phyloP scores from a whole-genome alignment of 2,888 invertebrate species.

The Eupithecia inturbata region DNA sequence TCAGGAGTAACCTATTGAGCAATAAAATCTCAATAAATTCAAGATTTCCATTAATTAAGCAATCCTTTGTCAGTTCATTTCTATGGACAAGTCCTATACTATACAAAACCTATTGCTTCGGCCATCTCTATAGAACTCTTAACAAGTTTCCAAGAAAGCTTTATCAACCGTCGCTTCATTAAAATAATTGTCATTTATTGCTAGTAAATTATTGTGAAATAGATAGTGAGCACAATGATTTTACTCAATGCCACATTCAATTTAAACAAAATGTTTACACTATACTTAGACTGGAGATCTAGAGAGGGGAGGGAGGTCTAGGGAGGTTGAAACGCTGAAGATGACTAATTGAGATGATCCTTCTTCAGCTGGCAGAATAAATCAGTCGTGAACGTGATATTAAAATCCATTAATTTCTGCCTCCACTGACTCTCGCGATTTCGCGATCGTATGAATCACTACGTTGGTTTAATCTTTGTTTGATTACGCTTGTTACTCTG shows the following conservation, averaged over 20 bases:
- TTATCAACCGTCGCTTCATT: not conserved
- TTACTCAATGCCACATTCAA: conserved; percentile 14
- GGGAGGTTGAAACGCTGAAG: not conserved
- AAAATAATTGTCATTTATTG: conserved; percentile 12
- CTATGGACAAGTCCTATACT: not conserved
- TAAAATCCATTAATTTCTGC: conserved; percentile 25
- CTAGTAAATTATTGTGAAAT: not conserved
- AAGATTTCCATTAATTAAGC: conserved; percentile 25
- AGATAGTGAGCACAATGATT: conserved; percentile 10
- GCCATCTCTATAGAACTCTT: not conserved
- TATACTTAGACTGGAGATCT: not conserved
- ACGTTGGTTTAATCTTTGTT: conserved; percentile 60
- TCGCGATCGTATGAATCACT: conserved; percentile 54
- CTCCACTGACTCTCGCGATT: conserved; percentile 11
- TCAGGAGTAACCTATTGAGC: conserved; percentile 24
- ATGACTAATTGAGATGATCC: not conserved
- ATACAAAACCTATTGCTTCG: not conserved
- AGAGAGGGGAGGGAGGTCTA: no score
- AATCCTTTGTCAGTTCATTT: conserved; percentile 10
- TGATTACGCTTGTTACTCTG: conserved; percentile 58
- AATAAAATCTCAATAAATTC: conserved; percentile 33
- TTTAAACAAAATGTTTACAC: not conserved
- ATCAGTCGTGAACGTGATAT: conserved; percentile 10
- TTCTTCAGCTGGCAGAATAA: conserved; percentile 8
- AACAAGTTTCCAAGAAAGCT: not conserved